Conservation (phyloP, 2,888 invertebrate genomes). For the Himalopsyche anomala region DNA sequence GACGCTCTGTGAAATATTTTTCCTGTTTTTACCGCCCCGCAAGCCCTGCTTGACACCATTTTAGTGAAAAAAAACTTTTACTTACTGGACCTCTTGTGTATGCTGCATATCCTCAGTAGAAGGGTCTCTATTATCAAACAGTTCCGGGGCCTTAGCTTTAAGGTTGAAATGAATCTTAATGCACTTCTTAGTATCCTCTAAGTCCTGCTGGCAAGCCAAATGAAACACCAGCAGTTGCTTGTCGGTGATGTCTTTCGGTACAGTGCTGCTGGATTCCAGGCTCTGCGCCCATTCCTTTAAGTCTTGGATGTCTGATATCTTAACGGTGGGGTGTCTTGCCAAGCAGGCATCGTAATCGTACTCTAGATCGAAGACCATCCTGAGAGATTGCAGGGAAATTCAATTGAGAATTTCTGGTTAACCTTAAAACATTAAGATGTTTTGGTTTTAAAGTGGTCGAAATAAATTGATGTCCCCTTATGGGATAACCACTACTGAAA, state of each 20-base stretch:
- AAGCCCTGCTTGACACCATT: too few species aligned
- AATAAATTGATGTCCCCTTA: too few species aligned
- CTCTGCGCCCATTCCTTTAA: constrained; percentile 74
- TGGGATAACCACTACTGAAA: too few species aligned
- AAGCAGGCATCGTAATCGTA: constrained; percentile 73
- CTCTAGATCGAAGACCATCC: constrained; percentile 73
- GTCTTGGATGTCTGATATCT: constrained; percentile 74
- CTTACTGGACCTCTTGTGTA: not conserved
- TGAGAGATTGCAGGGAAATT: not conserved
- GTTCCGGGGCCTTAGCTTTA: constrained; percentile 78
- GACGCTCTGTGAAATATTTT: too few species aligned
- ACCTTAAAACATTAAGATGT: not conserved
- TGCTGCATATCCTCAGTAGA: not conserved
- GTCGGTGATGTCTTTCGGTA: constrained; percentile 76
- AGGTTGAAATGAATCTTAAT: constrained; percentile 80
- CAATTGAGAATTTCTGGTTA: not conserved
- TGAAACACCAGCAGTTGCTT: constrained; percentile 82
- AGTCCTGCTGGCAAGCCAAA: constrained; percentile 80
- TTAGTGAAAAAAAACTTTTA: not conserved
- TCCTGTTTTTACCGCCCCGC: too few species aligned
- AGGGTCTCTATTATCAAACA: constrained; percentile 17
- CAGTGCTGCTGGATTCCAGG: constrained; percentile 70
- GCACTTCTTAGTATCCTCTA: constrained; percentile 78
- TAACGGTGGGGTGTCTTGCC: constrained; percentile 74
- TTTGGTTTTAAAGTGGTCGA: not conserved